Evolutionary conservation across 2,888 invertebrate genomes (phyloP), one percentile per base, ranked within the genome.

Genomic region (Serripes groenlandicus): DNA sequence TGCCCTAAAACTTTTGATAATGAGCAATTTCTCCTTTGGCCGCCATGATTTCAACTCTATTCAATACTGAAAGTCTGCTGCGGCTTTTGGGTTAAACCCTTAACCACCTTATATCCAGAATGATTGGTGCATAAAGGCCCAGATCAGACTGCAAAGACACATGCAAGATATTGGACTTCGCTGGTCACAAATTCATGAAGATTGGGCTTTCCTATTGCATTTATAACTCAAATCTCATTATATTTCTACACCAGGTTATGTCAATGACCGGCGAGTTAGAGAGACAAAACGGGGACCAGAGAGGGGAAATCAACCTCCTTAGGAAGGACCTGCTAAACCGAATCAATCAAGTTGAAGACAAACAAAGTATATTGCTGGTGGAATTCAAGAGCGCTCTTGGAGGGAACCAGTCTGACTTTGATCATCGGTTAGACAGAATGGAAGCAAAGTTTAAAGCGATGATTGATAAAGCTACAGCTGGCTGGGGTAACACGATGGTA

Each of bases 251-350:
- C 23, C 56, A 75, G 75, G 66, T 75, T 9, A 75, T 75, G 3
- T 83, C 90, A 15, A 86, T 92, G 68, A 90, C 89, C 18, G 86
- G 88, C 11, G 89, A 91, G 71, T 82, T 92, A 21, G 91, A 92
- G 62, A 81, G 90, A 70, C 87, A 87, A 28, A 64, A 81, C 11
- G 86, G 88, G 18, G 90, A 91, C 37, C 89, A 90, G 34, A 78
- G 82, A 26, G 81, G 91, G 60, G 92, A 93, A 56, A 54, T 93
- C 32, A 81, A 87, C 54, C 90, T 91, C 64, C 56, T 93, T 23
- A 91, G 92, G 34, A 92, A 91, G 11, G 93, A 92, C 74, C 88
- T 92, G 15, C 88, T 79, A 58, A 90, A 92, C 28, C 90, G 93
- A 68, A 75, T 94, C 42, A 86, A 86, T 21, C 88, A 90, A 75